Base-by-base conservation (phyloP, 2,888 invertebrate genomes). In the Dascillus cervinus region DNA sequence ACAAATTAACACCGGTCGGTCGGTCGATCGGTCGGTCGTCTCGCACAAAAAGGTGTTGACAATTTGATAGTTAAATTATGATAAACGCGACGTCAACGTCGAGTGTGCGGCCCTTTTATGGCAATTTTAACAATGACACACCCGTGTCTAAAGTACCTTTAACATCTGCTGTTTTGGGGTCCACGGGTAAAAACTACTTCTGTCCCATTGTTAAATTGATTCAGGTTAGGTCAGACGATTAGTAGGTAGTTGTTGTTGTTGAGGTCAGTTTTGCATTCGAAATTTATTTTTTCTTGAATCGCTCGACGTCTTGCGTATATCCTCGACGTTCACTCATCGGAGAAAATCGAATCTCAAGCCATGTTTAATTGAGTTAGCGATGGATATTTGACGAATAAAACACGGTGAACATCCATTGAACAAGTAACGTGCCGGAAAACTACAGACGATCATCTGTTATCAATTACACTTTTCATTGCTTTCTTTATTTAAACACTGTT, bases 391-490 rank as follows among this genome's bases (percentile, higher is more conserved):
- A 55, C 44, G 52, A 53, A 47, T 44, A 46, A 49, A 50, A 46
- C 32, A 33, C 33, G 43, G 46, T 37, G 34, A 46, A 39, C 39
- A 45, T 34, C 33, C 41, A 44, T 37, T 40, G 43, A 39, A 43
- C 38, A 41, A 35, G 34, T 33, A 45, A 47, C 43, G 38, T 41
- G 31, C 32, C 32, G 48, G 39, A 49, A 50, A 49, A 49, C 34
- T 45, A 43, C 40, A 43, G 48, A 50, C 49, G 52, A 51, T 58
- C 58, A 60, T 61, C 58, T 57, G 58, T 60, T 60, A 61, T 60
- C 58, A 60, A 61, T 61, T 61, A 60, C 57, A 60, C 59, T 56
- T 56, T 60, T 58, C 60, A 58, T 59, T 60, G 58, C 54, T 54
- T 59, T 58, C 56, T 60, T 61, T 60, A 60, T 61, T 59, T 58